Evolutionary conservation across 2,888 invertebrate species (phyloP).

Genomic region (Ecdyonurus torrentis): DNA sequence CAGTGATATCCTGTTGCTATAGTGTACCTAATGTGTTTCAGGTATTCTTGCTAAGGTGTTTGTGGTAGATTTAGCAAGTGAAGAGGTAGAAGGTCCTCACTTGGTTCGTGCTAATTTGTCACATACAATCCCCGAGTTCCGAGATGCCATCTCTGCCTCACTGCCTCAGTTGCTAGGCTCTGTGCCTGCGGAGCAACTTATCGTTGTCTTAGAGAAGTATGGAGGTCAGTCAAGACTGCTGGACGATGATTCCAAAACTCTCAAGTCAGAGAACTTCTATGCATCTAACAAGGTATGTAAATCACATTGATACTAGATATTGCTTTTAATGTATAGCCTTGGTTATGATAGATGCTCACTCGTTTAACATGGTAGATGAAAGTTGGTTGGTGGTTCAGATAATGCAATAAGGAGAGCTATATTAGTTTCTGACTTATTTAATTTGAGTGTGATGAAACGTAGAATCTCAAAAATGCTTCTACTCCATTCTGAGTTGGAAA

Average conservation of each 20-base stretch:
- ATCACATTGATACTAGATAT: constrained; percentile 8
- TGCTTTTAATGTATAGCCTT: too few species aligned
- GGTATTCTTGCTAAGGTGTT: constrained; percentile 40
- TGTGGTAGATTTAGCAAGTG: constrained; percentile 39
- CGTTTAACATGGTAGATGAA: too few species aligned
- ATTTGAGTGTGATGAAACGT: too few species aligned
- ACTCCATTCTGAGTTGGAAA: too few species aligned
- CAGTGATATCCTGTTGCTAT: too few species aligned
- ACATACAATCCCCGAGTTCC: constrained; percentile 38
- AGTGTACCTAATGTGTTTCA: too few species aligned
- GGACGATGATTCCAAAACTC: constrained; percentile 25
- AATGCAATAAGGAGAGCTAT: too few species aligned
- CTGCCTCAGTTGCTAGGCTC: constrained; percentile 1
- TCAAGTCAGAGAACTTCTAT: constrained; percentile 25
- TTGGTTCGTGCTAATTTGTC: constrained; percentile 38
- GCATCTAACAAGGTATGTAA: constrained; percentile 22
- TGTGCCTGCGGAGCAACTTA: constrained; percentile 19
- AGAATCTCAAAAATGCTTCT: too few species aligned
- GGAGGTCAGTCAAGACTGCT: constrained; percentile 23
- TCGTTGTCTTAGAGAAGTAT: constrained; percentile 30
- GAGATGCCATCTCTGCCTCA: constrained; percentile 17
- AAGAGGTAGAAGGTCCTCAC: constrained; percentile 41
- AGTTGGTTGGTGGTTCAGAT: too few species aligned
- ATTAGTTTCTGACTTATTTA: too few species aligned
- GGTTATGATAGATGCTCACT: too few species aligned